Evolutionary conservation across 2,888 invertebrate genomes (phyloP).

Genomic region (Apoderus coryli): DNA sequence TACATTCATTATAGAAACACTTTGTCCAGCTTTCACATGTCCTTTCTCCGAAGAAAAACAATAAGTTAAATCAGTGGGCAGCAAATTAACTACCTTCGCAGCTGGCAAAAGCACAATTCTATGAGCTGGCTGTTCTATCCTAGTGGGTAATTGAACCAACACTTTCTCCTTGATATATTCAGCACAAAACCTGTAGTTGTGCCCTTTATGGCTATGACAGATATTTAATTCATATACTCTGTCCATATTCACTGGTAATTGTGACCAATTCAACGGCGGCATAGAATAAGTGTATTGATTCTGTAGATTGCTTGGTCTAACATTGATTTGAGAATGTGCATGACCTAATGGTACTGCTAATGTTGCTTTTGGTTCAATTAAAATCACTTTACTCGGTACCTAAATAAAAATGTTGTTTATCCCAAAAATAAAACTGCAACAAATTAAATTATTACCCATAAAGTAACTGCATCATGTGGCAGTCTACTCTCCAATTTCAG

Average conservation of each 20-base stretch:
- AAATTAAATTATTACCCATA: constrained; percentile 24
- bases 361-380: constrained; percentile 39
- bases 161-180: constrained; percentile 68
- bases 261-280: constrained; percentile 45
- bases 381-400: constrained; percentile 28
- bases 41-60: constrained; percentile 33
- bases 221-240: constrained; percentile 30
- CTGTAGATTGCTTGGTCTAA: constrained; percentile 47
- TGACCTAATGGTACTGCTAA: constrained; percentile 67
- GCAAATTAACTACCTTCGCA: constrained; percentile 69
- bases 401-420: too few species aligned
- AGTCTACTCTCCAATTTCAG: constrained; percentile 50
- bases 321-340: constrained; percentile 57
- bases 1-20: constrained; percentile 26
- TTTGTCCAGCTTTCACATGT: constrained; percentile 27
- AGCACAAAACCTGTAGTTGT: constrained; percentile 52
- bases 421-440: too few species aligned
- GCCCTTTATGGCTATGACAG: constrained; percentile 33
- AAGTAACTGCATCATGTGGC: constrained; percentile 27
- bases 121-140: constrained; percentile 61
- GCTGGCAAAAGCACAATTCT: constrained; percentile 74
- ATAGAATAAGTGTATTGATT: constrained; percentile 41
- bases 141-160: constrained; percentile 25
- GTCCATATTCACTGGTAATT: constrained; percentile 36
- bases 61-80: constrained; percentile 68